Conservation (phyloP, 2,797 vertebrate species). For the Sandelia bainsii region DNA sequence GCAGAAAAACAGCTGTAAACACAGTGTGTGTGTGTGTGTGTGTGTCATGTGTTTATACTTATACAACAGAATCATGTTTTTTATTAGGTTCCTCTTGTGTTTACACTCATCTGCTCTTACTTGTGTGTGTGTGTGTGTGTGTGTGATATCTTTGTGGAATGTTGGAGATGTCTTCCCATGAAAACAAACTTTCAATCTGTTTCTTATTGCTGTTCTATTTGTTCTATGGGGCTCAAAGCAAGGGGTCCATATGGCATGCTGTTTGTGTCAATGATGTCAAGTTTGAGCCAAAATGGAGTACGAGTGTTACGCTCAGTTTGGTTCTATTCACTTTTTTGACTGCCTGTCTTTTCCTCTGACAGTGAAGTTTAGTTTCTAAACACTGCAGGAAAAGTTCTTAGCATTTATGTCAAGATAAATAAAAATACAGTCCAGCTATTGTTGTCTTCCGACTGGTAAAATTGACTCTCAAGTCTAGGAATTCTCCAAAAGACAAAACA, state of each 20-base stretch:
- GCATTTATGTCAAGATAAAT: slow-evolving; percentile 1
- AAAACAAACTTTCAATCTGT: slow-evolving; percentile 72
- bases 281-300: slow-evolving; percentile 38
- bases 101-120: slow-evolving; percentile 53
- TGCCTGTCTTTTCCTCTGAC: slow-evolving; percentile 9
- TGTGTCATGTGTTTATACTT: slow-evolving; percentile 49
- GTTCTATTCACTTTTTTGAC: slow-evolving; percentile 18
- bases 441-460: background rate
- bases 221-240: slow-evolving; percentile 63
- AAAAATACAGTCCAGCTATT: background rate
- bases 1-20: slow-evolving; percentile 14
- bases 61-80: slow-evolving; percentile 49
- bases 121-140: slow-evolving; percentile 15
- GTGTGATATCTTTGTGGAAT: slow-evolving; percentile 60
- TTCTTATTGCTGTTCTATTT: slow-evolving; percentile 73
- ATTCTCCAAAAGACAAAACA: background rate
- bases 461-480: slow-evolving; percentile 14
- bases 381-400: background rate
- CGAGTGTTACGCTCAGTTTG: slow-evolving; percentile 22
- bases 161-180: slow-evolving; percentile 64
- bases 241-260: slow-evolving; percentile 63
- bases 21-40: slow-evolving; percentile 24
- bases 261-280: slow-evolving; percentile 47
- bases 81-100: slow-evolving; percentile 61
- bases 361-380: slow-evolving; percentile 10